A percentile compares a stretch with the other conserved stretches of the same genome.
phyloP scores from a whole-genome alignment of 2,888 invertebrate genomes.

The Biston stratarius region DNA sequence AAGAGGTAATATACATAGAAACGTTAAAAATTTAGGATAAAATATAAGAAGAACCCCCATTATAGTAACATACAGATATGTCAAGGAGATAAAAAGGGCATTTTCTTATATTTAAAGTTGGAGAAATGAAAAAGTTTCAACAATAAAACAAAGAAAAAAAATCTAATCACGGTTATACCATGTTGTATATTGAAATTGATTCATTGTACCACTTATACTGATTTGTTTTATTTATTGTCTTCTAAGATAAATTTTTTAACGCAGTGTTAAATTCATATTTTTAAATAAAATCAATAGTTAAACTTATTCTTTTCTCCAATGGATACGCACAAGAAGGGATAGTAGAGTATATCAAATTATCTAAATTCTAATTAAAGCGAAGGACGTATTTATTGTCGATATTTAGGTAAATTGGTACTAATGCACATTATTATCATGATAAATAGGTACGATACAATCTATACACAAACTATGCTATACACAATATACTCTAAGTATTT shows the following conservation, averaged over 20 bases:
- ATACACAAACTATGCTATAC: conserved; percentile 44
- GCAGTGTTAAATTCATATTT: neutral
- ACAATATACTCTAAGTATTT: conserved; percentile 27
- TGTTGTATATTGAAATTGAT: neutral
- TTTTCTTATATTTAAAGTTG: conserved; percentile 58
- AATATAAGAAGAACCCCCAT: conserved; percentile 62
- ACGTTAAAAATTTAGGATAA: conserved; percentile 60
- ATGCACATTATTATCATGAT: conserved; percentile 45
- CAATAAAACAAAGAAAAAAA: neutral
- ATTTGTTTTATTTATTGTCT: conserved; percentile 5
- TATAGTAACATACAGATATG: conserved; percentile 38
- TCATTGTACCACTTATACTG: no score
- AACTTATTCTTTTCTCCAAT: conserved; percentile 18
- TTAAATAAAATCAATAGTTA: neutral
- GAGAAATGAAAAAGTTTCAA: conserved; percentile 30
- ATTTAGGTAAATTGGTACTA: conserved; percentile 65
- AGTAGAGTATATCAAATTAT: conserved; percentile 35
- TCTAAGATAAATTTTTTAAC: neutral
- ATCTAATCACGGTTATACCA: neutral
- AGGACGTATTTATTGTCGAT: conserved; percentile 84
- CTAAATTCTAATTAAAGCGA: conserved; percentile 80
- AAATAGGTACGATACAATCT: conserved; percentile 18
- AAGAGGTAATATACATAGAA: conserved; percentile 65
- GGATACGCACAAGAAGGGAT: conserved; percentile 14
- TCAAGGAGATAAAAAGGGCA: conserved; percentile 42